phyloP scores from a whole-genome alignment of 1,140 invertebrate species.

The Arion vulgaris region DNA sequence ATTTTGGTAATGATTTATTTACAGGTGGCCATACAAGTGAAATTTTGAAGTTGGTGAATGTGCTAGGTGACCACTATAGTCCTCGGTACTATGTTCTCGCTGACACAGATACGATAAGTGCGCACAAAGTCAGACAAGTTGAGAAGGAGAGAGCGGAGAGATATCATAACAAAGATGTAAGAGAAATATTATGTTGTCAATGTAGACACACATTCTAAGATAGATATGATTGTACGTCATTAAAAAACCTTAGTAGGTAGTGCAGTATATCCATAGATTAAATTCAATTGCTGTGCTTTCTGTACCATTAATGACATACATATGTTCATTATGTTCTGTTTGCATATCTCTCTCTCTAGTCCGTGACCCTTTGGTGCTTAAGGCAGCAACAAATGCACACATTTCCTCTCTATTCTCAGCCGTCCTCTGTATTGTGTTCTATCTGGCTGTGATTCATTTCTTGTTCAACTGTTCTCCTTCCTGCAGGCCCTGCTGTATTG shows the following conservation, averaged over 20 bases:
- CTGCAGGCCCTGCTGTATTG: too few species aligned
- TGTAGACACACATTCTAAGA: neutral
- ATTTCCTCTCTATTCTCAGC: too few species aligned
- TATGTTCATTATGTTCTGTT: too few species aligned
- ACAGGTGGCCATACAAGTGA: slow-evolving; percentile 64
- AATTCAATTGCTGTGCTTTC: too few species aligned
- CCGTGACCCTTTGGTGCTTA: too few species aligned
- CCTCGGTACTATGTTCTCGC: slow-evolving; percentile 86
- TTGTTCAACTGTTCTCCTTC: too few species aligned
- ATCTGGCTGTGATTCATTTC: too few species aligned
- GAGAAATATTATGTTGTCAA: slow-evolving; percentile 2
- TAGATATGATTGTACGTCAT: neutral
- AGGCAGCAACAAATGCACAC: too few species aligned
- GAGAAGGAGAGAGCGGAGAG: slow-evolving; percentile 64
- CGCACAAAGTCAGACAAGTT: slow-evolving; percentile 77
- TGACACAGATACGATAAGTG: slow-evolving; percentile 84
- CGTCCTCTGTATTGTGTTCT: too few species aligned
- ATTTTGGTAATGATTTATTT: neutral
- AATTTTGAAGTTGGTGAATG: slow-evolving; percentile 51
- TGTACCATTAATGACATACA: too few species aligned
- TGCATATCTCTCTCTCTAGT: too few species aligned
- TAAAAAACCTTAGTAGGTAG: neutral
- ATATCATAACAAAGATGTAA: neutral
- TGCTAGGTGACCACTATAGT: slow-evolving; percentile 74
- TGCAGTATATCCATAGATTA: neutral